Evolutionary conservation across 64 coral and sea anemone species (phyloP).

Genomic region (Montipora foliosa): DNA sequence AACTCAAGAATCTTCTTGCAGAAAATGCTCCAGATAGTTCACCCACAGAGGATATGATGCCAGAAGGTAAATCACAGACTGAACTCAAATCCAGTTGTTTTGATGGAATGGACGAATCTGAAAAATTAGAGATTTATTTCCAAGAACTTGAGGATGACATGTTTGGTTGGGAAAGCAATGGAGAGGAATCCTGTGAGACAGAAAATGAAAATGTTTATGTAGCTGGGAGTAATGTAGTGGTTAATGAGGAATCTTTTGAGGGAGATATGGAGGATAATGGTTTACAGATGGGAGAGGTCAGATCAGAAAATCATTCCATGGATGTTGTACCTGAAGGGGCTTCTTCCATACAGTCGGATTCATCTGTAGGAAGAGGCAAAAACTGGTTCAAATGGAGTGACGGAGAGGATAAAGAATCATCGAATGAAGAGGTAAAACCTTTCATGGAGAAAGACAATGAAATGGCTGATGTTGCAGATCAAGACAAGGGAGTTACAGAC

Average conservation of each 20-base stretch:
- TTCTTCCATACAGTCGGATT: not conserved
- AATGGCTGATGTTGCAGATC: not conserved
- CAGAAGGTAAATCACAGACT: not conserved
- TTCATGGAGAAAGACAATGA: too few relatives aligned
- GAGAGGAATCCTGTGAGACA: conserved; percentile 11
- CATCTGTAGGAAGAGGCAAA: not conserved
- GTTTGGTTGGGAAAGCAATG: conserved; percentile 82
- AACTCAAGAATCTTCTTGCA: conserved; percentile 4
- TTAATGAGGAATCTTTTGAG: not conserved
- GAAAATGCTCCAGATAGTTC: not conserved
- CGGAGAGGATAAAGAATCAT: not conserved
- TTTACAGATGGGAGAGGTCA: not conserved
- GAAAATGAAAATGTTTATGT: not conserved
- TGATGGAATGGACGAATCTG: not conserved
- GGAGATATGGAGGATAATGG: not conserved
- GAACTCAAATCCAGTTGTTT: not conserved
- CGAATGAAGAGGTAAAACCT: too few relatives aligned
- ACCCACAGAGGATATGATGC: not conserved
- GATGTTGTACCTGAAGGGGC: not conserved
- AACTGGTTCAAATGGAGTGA: not conserved
- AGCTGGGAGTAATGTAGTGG: not conserved
- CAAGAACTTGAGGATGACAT: conserved; percentile 90
- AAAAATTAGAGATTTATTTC: conserved; percentile 77
- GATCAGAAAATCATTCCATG: not conserved
- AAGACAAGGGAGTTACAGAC: not conserved